These are phyloP conservation scores for Arbacia lixula DNA, from an alignment of 53 echinoderm and acorn worm species.

Conservation along the genomic window DNA sequence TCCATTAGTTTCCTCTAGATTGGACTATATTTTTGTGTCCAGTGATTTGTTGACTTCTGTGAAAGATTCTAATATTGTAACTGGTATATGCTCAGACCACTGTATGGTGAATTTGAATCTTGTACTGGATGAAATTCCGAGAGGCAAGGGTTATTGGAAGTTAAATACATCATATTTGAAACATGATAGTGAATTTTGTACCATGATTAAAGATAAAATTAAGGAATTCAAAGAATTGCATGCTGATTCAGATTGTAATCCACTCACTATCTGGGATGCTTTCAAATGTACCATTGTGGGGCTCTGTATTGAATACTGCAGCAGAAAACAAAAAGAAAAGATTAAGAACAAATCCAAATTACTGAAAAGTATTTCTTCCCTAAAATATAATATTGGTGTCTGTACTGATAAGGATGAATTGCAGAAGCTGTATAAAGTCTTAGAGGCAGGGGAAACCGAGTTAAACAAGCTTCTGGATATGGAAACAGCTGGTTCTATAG, in stretches of 20 bases:
- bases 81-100: constrained; percentile 36
- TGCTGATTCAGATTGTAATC: constrained; percentile 8
- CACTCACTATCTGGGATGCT: constrained; percentile 49
- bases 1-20: not conserved
- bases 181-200: constrained; percentile 17
- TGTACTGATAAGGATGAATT: not conserved
- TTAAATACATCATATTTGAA: not conserved
- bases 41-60: constrained; percentile 38
- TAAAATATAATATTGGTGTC: not conserved
- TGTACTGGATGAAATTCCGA: not conserved
- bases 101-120: constrained; percentile 7
- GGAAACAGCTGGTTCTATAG: constrained; percentile 51
- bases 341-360: not conserved
- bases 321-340: constrained; percentile 29
- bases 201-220: constrained; percentile 37
- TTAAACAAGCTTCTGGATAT: constrained; percentile 11
- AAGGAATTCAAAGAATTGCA: constrained; percentile 27
- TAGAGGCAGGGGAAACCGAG: not conserved
- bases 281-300: constrained; percentile 35
- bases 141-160: constrained; percentile 46
- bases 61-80: constrained; percentile 28
- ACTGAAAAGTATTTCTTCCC: not conserved
- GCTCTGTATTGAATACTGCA: constrained; percentile 13
- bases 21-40: constrained; percentile 40
- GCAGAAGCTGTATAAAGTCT: not conserved